phyloP scores from a whole-genome alignment of 2,888 invertebrate species.

The Poecilobothrus nobilitatus region DNA sequence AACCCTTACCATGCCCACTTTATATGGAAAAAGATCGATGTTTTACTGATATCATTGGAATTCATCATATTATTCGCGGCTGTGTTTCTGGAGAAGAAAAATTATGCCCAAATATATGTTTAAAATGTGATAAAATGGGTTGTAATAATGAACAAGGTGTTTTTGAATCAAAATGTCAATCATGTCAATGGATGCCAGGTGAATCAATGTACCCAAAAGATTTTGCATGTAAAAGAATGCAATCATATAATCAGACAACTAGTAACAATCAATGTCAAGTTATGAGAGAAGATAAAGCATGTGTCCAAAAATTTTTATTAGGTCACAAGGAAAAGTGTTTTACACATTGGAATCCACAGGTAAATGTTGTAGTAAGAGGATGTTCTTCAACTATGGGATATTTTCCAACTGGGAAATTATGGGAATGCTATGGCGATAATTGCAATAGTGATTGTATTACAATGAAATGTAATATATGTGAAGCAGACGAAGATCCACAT shows the following conservation, averaged over 20 bases:
- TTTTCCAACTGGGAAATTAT: slow-evolving; percentile 30
- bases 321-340: slow-evolving; percentile 33
- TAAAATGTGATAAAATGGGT: slow-evolving; percentile 35
- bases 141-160: slow-evolving; percentile 32
- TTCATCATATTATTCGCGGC: slow-evolving; percentile 31
- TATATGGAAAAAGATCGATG: slow-evolving; percentile 32
- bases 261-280: slow-evolving; percentile 24
- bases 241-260: not conserved
- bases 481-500: slow-evolving; percentile 27
- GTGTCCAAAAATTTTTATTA: slow-evolving; percentile 32
- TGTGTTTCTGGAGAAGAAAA: slow-evolving; percentile 27
- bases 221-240: slow-evolving; percentile 26
- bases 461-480: slow-evolving; percentile 33
- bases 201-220: slow-evolving; percentile 27
- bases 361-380: slow-evolving; percentile 32
- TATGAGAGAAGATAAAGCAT: slow-evolving; percentile 24
- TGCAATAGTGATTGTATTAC: slow-evolving; percentile 32
- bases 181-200: slow-evolving; percentile 27
- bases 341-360: slow-evolving; percentile 31
- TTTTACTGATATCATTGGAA: slow-evolving; percentile 32
- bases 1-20: slow-evolving; percentile 31
- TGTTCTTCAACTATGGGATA: slow-evolving; percentile 35
- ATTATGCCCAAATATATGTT: slow-evolving; percentile 31
- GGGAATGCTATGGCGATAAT: slow-evolving; percentile 32
- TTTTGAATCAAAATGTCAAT: slow-evolving; percentile 27